Conservation (phyloP, 2,797 vertebrate species). For the Rhabdomys pumilio region DNA sequence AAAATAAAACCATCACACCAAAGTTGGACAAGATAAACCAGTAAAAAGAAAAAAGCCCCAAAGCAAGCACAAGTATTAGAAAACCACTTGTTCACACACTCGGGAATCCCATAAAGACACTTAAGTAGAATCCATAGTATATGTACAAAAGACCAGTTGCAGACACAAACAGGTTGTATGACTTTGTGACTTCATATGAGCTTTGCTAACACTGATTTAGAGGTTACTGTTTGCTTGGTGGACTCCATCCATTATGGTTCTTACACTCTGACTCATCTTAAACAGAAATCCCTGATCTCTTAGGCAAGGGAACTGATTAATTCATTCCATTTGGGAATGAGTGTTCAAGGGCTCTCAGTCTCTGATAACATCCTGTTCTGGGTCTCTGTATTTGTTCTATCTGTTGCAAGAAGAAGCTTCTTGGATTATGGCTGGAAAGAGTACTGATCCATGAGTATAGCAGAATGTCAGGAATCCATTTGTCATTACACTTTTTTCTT, state of each 20-base stretch:
- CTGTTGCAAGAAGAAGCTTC: not conserved
- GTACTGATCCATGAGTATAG: not conserved
- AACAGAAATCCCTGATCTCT: not conserved
- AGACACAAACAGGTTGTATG: not conserved
- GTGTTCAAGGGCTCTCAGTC: not conserved
- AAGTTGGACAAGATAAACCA: not conserved
- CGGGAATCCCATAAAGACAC: too few species aligned
- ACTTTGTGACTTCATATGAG: not conserved
- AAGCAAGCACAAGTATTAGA: not conserved
- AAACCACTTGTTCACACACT: not conserved
- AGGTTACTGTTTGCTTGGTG: not conserved
- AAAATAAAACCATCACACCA: not conserved
- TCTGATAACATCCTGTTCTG: not conserved
- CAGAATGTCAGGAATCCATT: not conserved
- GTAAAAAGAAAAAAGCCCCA: not conserved
- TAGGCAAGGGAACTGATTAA: not conserved
- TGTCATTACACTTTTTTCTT: not conserved
- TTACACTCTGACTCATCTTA: not conserved
- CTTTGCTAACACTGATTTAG: not conserved
- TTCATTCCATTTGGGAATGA: not conserved
- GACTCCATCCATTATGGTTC: not conserved
- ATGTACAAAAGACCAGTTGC: not conserved
- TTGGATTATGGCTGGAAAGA: not conserved
- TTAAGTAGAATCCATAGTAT: not conserved
- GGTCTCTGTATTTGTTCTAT: not conserved